Base-by-base conservation (phyloP, 2,797 vertebrate species). In the Cirrhinus mrigala region DNA sequence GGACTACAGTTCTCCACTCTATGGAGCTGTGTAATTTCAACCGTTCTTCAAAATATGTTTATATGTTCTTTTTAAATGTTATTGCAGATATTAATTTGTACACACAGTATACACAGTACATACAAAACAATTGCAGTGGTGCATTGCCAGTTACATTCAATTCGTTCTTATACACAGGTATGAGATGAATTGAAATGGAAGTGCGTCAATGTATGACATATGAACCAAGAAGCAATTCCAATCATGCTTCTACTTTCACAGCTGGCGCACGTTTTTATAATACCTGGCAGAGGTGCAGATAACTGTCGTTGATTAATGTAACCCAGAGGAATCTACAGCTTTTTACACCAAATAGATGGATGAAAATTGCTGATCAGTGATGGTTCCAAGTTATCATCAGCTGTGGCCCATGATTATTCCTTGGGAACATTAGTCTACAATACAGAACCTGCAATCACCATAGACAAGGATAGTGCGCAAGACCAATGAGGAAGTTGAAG, bases 11-110 rank as follows among this genome's bases (percentile, higher is more conserved):
- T 37, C 50, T 54, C 24, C 16, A 54, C 18, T 54, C 18, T 18
- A 20, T 6, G 8, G 4, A 14, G 29, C 11, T 40, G 50, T 58
- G 29, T 40, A 76, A 58, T 22, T 9, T 74, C 27, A 10, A 5
- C 0, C 9, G 20, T 18, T 52, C 1, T 33, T 74, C 20, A 75
- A 6, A 52, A 52, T 70, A n/a, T n/a, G 37, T 70, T 40, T 22
- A 3, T 20, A 14, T 16, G 7, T 64, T 44, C 11, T 44, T 70
- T 44, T 70, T 44, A 70, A 70, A 71, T 71, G 12, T 8, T 15
- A 73, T 46, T 71, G 69, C 69, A 24, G n/a, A 48, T 71, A 48
- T 48, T 71, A 46, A 48, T 15, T 48, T 71, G 69, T 4, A 71
- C 40, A n/a, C 37, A 14, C 12, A 24, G 20, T 22, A 40, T 40